These are phyloP conservation scores for Cheilosia impressa DNA, from an alignment of 2,888 invertebrate genomes.

Conservation along the genomic window DNA sequence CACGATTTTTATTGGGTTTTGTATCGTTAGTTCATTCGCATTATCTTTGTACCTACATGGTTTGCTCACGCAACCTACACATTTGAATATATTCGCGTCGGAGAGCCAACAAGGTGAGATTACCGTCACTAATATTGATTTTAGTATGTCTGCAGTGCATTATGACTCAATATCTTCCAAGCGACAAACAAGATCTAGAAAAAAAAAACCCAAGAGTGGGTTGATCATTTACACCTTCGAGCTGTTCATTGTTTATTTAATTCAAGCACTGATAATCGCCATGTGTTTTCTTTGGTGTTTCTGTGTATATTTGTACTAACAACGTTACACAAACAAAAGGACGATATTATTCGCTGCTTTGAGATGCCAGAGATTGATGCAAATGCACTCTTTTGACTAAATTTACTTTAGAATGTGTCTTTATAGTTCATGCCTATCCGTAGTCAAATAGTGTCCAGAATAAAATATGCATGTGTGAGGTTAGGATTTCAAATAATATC, in stretches of 20 bases:
- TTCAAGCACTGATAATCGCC: neutral
- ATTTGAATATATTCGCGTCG: slow-evolving; percentile 6
- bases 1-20: neutral
- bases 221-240: slow-evolving; percentile 45
- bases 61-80: slow-evolving; percentile 17
- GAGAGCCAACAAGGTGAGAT: slow-evolving; percentile 19
- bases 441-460: too few species aligned
- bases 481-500: too few species aligned
- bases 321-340: too few species aligned
- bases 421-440: too few species aligned
- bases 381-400: too few species aligned
- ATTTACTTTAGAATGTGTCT: too few species aligned
- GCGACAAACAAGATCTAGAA: slow-evolving; percentile 4
- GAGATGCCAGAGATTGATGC: too few species aligned
- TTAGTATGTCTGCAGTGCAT: slow-evolving; percentile 14
- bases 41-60: slow-evolving; percentile 11
- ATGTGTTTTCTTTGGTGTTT: neutral
- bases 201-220: slow-evolving; percentile 20
- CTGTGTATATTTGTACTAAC: too few species aligned
- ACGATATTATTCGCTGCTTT: too few species aligned
- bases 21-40: slow-evolving; percentile 15
- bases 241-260: neutral
- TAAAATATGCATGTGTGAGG: too few species aligned
- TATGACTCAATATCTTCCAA: slow-evolving; percentile 20
- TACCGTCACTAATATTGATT: slow-evolving; percentile 27